phyloP scores from a whole-genome alignment of 2,888 invertebrate species.

The Ennomos fuscantarius region DNA sequence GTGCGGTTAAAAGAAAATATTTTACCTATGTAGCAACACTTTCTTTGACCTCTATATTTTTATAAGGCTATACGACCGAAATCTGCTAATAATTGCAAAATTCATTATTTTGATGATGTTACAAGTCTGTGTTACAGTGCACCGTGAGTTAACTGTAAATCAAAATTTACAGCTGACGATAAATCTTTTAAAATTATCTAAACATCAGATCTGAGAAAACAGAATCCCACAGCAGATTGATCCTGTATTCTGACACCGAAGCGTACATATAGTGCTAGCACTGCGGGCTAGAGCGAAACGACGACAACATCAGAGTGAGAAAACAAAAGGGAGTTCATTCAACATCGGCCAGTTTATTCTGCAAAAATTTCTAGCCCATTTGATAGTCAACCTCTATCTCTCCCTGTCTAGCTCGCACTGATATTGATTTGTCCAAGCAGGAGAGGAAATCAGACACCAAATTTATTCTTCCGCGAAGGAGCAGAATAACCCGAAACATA shows the following conservation, averaged over 20 bases:
- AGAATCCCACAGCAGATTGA: conserved; percentile 76
- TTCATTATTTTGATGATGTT: too few species aligned
- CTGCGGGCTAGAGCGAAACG: conserved; percentile 71
- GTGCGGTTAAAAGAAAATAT: too few species aligned
- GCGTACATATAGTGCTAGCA: conserved; percentile 62
- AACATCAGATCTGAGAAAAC: conserved; percentile 41
- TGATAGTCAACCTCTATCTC: conserved; percentile 63
- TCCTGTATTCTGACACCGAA: conserved; percentile 75
- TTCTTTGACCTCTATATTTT: too few species aligned
- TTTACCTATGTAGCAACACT: too few species aligned
- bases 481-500: conserved; percentile 73
- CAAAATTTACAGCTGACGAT: not conserved
- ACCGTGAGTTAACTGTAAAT: too few species aligned
- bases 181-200: conserved; percentile 9
- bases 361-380: conserved; percentile 64
- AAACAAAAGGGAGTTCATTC: conserved; percentile 77
- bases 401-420: conserved; percentile 52
- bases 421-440: conserved; percentile 46
- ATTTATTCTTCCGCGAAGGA: conserved; percentile 59
- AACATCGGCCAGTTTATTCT: conserved; percentile 73
- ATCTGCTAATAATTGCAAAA: too few species aligned
- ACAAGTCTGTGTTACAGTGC: too few species aligned
- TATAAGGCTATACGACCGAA: too few species aligned
- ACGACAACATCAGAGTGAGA: conserved; percentile 68
- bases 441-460: conserved; percentile 46